Evolutionary conservation across 2,797 vertebrate genomes (phyloP), one percentile per base, ranked within the genome.

Genomic region (Rhyacichthys aspro): DNA sequence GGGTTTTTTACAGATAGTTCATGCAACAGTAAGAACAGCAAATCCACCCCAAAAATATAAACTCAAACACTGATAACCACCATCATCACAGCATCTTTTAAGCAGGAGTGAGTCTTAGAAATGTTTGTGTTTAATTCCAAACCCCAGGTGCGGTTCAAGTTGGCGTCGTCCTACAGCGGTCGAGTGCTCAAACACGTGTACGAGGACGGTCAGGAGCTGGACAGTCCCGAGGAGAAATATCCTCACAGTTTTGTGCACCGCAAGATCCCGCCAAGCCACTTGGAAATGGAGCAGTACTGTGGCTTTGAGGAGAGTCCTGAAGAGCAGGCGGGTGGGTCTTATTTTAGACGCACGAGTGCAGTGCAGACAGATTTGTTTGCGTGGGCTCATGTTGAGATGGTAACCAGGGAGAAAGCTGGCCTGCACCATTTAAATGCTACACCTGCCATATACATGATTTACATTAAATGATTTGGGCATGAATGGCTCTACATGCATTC

Each of bases 151-250:
- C 90, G 97, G 71, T 99, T 99, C 87, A 96, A 95, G 78, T 93
- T 99, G 55, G 96, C 95, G 0, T 98, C 97, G 0, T 93, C 96
- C 4, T 96, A 95, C 91, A 99, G 96, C 0, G 96, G 97, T 0
- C 90, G 97, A 0, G 94, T 99, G 55, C 61, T 99, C 43, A 99
- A 97, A 73, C 96, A 99, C 4, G 97, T 99, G 39, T 99, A 91
- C 0, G 97, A 98, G 71, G 97, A 99, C 0, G 96, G 97, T 17
- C 96, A 98, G 87, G 96, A 96, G 73, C 89, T 98, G 53, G 95
- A 98, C 57, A 95, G 91, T 11, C 96, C 96, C 0, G 94, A 94
- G 66, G 94, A 95, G 45, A 94, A 96, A 74, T 96, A 92, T 63
- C 93, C 95, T 1, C 93, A 95, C 78, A 93, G 94, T 28, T 95